These are phyloP conservation scores for Eurypyga helias DNA, from an alignment of 2,113 vertebrate species.

Conservation along the genomic window DNA sequence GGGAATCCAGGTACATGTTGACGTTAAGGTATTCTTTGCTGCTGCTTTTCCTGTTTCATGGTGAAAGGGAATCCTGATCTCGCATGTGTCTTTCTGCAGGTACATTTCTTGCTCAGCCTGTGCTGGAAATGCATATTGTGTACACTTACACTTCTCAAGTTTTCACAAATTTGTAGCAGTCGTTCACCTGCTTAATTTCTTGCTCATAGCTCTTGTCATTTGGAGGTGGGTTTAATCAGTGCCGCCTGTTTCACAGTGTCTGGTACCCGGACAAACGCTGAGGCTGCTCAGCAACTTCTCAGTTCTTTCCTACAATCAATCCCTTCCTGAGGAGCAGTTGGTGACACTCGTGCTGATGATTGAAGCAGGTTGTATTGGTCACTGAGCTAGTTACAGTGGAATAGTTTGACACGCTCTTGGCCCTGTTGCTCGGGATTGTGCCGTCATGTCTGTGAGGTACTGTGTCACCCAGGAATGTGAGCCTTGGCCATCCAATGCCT, in stretches of 20 bases:
- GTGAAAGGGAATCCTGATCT: neutral
- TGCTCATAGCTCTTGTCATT: neutral
- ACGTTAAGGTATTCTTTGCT: neutral
- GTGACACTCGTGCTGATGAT: neutral
- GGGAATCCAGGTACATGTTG: neutral
- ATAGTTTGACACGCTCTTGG: neutral
- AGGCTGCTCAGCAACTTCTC: neutral
- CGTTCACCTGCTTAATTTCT: constrained; percentile 5
- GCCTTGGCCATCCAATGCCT: neutral
- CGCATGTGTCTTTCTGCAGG: neutral
- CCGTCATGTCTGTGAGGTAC: neutral
- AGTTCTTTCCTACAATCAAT: neutral
- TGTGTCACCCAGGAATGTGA: neutral
- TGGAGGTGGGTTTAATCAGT: neutral
- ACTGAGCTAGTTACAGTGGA: neutral
- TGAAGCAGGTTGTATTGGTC: neutral
- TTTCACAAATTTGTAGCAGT: neutral
- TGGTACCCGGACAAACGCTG: neutral
- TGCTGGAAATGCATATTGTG: neutral
- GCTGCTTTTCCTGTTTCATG: neutral
- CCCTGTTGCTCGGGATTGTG: neutral
- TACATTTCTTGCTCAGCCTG: neutral
- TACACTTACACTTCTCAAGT: neutral
- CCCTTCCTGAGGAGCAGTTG: neutral
- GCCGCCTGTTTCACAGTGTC: neutral